Evolutionary conservation across 2,888 invertebrate genomes (phyloP).

Genomic region (Holacanthella duospinosa): DNA sequence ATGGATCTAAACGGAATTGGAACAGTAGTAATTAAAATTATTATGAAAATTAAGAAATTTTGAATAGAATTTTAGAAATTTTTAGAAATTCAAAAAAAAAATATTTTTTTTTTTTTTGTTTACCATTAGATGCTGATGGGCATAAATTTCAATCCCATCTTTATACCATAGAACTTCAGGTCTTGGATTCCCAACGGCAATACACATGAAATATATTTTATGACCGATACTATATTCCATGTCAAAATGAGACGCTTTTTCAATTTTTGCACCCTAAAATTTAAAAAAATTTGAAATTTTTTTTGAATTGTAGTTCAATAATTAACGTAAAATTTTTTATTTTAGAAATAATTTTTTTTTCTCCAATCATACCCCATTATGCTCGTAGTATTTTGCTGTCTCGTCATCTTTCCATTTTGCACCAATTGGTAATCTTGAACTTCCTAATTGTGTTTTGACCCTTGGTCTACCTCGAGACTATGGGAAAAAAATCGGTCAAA

Average conservation of each 20-base stretch:
- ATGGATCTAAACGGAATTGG: constrained; percentile 55
- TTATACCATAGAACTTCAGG: constrained; percentile 87
- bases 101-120: constrained; percentile 40
- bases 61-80: too few relatives aligned
- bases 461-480: constrained; percentile 21
- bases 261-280: constrained; percentile 74
- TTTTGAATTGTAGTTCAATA: background rate
- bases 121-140: constrained; percentile 77
- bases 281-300: background rate
- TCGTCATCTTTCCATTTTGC: constrained; percentile 82
- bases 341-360: background rate
- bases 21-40: background rate
- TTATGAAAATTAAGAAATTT: background rate
- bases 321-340: background rate
- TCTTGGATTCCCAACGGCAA: constrained; percentile 76
- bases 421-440: constrained; percentile 53
- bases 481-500: background rate
- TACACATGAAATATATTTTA: constrained; percentile 85
- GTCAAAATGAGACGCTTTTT: constrained; percentile 81
- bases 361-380: constrained; percentile 57
- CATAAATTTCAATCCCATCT: constrained; percentile 83
- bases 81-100: too few relatives aligned
- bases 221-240: constrained; percentile 87
- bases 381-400: constrained; percentile 82
- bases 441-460: constrained; percentile 11